Evolutionary conservation across 2,888 invertebrate species (phyloP).

Genomic region (Xestia c-nigrum): DNA sequence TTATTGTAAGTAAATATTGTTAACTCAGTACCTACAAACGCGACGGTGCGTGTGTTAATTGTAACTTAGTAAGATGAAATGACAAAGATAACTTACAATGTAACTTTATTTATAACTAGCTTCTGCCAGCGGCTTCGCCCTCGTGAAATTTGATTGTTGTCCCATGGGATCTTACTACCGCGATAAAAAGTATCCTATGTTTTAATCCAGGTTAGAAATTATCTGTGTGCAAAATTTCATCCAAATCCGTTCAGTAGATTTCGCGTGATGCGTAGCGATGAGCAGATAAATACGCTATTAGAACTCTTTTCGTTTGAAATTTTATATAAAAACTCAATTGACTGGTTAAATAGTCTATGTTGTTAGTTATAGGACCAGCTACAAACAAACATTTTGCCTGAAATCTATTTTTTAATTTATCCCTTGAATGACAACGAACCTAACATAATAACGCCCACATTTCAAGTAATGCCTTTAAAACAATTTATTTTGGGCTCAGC

Average conservation of each 20-base stretch:
- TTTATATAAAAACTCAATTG: not conserved
- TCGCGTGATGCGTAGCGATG: no score
- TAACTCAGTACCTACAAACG: not conserved
- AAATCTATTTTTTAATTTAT: not conserved
- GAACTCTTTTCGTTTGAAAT: not conserved
- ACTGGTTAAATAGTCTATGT: not conserved
- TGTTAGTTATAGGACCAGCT: not conserved
- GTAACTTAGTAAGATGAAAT: not conserved
- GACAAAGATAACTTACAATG: not conserved
- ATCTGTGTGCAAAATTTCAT: no score
- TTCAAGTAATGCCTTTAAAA: not conserved
- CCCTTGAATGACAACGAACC: not conserved
- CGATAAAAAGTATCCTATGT: no score
- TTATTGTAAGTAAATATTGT: conserved; percentile 7
- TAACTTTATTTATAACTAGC: no score
- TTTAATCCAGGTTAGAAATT: no score
- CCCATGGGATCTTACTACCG: no score
- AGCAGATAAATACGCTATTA: not conserved
- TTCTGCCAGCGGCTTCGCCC: no score
- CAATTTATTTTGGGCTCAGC: not conserved
- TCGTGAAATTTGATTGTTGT: no score
- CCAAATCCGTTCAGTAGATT: no score
- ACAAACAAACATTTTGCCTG: not conserved
- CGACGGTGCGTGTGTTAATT: not conserved
- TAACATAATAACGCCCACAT: not conserved